A percentile compares a stretch with the other conserved stretches of the same genome.
phyloP scores from a whole-genome alignment of 64 coral and sea anemone genomes.

The Montipora capricornis region DNA sequence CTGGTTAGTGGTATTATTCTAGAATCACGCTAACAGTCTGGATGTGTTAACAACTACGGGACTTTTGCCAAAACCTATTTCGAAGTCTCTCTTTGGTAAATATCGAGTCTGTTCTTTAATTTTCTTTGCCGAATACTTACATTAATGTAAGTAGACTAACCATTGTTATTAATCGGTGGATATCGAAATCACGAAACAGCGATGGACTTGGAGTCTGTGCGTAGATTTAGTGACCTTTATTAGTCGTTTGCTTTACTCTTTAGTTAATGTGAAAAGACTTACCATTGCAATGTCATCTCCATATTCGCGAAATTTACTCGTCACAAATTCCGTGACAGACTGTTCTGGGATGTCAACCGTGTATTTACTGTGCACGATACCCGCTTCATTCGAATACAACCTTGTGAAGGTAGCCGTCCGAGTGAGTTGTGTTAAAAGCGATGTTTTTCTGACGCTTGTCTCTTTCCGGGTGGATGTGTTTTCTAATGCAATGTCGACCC shows the following conservation, averaged over 20 bases:
- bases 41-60: too few species aligned
- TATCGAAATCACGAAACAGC: too few species aligned
- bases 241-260: background rate
- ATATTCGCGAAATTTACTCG: slow-evolving; percentile 3
- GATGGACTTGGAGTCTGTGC: too few species aligned
- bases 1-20: too few species aligned
- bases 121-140: too few species aligned
- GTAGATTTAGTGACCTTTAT: too few species aligned
- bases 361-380: slow-evolving; percentile 13
- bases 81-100: too few species aligned
- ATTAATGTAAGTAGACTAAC: too few species aligned
- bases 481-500: background rate
- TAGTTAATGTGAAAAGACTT: background rate
- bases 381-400: background rate
- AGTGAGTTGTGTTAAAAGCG: background rate
- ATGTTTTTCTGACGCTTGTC: background rate
- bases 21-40: too few species aligned
- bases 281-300: slow-evolving; percentile 14
- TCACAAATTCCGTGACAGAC: slow-evolving; percentile 11
- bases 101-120: too few species aligned
- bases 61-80: too few species aligned
- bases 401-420: background rate
- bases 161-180: too few species aligned
- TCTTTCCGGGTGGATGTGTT: background rate
- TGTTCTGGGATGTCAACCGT: slow-evolving; percentile 28